Base-by-base conservation (phyloP, 2,888 invertebrate species). In the Mylabris sibirica region DNA sequence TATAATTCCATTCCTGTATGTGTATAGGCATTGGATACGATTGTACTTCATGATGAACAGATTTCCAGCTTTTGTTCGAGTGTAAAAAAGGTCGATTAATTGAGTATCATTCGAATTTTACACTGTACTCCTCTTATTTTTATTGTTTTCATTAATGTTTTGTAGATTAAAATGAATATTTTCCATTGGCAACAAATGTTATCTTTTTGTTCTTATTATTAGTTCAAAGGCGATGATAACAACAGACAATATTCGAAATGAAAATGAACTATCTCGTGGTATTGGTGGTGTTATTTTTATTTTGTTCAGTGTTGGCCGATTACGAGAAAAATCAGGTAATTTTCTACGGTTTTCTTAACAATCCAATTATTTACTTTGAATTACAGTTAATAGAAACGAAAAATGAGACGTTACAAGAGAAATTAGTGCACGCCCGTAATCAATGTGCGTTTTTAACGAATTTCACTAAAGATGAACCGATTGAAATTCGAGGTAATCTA, bases 1-100 rank as follows among this genome's bases (percentile, higher is more conserved):
- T n/a, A 30, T 30, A 44, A n/a, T 44, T 17, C n/a, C 86, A 60
- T 80, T 91, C 6, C 76, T 14, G 20, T 17, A 20, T 5, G 4
- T 6, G 14, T n/a, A 6, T 44, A 44, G 3, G 6, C 6, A 14
- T 44, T n/a, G 30, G 8, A 8, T 44, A 44, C 6, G n/a, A 6
- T 8, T 44, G 14, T 49, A 20, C 6, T 4, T 22, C 3, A 57
- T 22, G 24, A 57, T 57, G 5, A 14, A n/a, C 14, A 57, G 57
- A 26, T 57, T 57, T 4, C 3, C 12, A 57, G 26, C 57, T 57
- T 26, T 26, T 57, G 57, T 53, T 12, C 22, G 1, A 4, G 53
- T 24, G 53, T 22, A 24, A 22, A 24, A 22, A 53, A 8, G 12
- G 53, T 20, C 24, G 53, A 9, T 11, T 49, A 57, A 57, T 57